These are phyloP conservation scores for Ypsolopha scabrella DNA, from an alignment of 2,888 invertebrate genomes.

Conservation along the genomic window DNA sequence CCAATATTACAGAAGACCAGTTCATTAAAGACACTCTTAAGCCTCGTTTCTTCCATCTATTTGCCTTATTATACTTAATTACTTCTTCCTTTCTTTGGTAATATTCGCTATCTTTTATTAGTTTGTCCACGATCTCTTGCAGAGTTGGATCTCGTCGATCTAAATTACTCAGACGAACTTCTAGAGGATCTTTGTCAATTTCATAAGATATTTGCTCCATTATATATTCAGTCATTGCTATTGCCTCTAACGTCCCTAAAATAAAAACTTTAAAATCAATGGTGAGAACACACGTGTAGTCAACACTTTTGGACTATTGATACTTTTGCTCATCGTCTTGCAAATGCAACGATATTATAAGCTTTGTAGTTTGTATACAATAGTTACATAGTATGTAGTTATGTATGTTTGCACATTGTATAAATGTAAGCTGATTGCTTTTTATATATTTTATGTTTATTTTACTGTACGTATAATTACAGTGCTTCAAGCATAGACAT, in stretches of 20 bases:
- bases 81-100: conserved; percentile 52
- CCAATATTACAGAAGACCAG: conserved; percentile 67
- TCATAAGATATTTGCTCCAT: conserved; percentile 75
- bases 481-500: too few relatives aligned
- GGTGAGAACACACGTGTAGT: too few relatives aligned
- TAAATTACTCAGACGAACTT: conserved; percentile 70
- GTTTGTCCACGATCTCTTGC: conserved; percentile 54
- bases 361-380: background rate
- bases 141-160: conserved; percentile 29
- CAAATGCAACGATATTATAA: background rate
- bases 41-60: conserved; percentile 87
- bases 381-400: background rate
- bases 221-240: conserved; percentile 71
- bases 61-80: conserved; percentile 67
- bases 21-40: conserved; percentile 76
- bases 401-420: background rate
- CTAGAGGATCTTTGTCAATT: conserved; percentile 67
- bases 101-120: conserved; percentile 58
- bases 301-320: too few relatives aligned
- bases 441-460: too few relatives aligned
- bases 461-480: too few relatives aligned
- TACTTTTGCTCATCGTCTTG: too few relatives aligned
- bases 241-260: conserved; percentile 68
- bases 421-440: background rate
- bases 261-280: background rate